These are phyloP conservation scores for Watsonalla cultraria DNA, from an alignment of 2,888 invertebrate species.

Conservation along the genomic window DNA sequence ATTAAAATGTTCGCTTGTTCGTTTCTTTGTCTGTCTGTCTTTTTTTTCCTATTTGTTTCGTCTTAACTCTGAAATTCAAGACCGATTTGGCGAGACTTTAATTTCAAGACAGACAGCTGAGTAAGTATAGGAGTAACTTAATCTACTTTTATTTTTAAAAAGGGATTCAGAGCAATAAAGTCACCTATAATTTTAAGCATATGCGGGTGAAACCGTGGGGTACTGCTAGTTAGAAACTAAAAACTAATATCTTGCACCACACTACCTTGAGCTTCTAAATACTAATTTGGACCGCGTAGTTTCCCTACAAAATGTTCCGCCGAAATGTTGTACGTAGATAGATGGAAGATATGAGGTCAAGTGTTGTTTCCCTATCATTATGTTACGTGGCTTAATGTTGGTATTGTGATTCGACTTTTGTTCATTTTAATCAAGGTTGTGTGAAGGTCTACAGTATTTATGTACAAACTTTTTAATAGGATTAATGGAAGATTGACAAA, in stretches of 20 bases:
- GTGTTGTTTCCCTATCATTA: conserved; percentile 61
- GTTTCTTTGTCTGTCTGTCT: no score
- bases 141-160: no score
- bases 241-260: conserved; percentile 22
- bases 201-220: no score
- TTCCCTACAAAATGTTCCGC: conserved; percentile 64
- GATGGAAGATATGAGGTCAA: conserved; percentile 61
- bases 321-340: conserved; percentile 66
- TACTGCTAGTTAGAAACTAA: no score
- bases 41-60: no score
- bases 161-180: no score
- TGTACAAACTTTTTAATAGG: neutral
- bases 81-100: no score
- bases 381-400: neutral
- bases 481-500: neutral
- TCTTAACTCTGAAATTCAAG: neutral
- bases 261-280: conserved; percentile 38
- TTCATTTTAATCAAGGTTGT: neutral
- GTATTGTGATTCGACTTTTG: conserved; percentile 15
- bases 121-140: no score
- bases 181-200: no score
- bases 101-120: no score
- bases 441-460: neutral
- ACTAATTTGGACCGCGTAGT: conserved; percentile 54
- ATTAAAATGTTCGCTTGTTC: no score